Evolutionary conservation across 1,140 invertebrate species (phyloP).

Genomic region (Cotesia typhae): DNA sequence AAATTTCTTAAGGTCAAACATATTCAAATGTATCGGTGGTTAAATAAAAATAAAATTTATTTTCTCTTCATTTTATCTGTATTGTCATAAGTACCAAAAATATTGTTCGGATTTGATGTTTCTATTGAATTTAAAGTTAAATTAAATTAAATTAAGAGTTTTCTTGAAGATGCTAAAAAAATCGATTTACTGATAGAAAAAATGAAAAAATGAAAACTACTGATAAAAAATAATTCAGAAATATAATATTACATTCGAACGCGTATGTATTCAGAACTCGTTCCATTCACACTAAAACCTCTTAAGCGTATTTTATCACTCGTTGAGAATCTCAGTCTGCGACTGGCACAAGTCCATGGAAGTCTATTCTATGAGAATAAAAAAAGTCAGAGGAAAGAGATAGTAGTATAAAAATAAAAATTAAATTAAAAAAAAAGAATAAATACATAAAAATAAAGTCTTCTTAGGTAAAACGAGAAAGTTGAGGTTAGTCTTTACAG

Average conservation of each 20-base stretch:
- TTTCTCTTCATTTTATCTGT: no score
- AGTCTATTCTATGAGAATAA: slow-evolving; percentile 23
- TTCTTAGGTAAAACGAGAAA: slow-evolving; percentile 31
- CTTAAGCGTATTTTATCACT: slow-evolving; percentile 25
- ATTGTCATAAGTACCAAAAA: no score
- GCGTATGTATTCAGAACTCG: slow-evolving; percentile 2
- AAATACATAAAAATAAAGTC: neutral
- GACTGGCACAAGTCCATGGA: slow-evolving; percentile 59
- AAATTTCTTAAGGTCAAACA: no score
- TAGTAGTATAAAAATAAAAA: slow-evolving; percentile 1
- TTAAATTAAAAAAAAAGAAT: slow-evolving; percentile 3
- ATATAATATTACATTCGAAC: neutral
- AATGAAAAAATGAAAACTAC: no score
- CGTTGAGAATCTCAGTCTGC: slow-evolving; percentile 45
- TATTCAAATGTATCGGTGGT: no score
- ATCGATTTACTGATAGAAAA: no score
- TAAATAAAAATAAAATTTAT: no score
- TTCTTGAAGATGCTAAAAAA: no score
- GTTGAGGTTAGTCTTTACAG: slow-evolving; percentile 38
- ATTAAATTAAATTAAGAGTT: no score
- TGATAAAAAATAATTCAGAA: no score
- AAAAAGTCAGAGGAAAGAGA: slow-evolving; percentile 4
- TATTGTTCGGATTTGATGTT: no score
- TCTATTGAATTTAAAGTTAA: no score
- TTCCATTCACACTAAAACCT: slow-evolving; percentile 28